Percentiles rank a stretch among this genome's conserved stretches.
Evolutionary conservation across 2,888 invertebrate genomes (phyloP).

Genomic region (Dolichomitus sp.): DNA sequence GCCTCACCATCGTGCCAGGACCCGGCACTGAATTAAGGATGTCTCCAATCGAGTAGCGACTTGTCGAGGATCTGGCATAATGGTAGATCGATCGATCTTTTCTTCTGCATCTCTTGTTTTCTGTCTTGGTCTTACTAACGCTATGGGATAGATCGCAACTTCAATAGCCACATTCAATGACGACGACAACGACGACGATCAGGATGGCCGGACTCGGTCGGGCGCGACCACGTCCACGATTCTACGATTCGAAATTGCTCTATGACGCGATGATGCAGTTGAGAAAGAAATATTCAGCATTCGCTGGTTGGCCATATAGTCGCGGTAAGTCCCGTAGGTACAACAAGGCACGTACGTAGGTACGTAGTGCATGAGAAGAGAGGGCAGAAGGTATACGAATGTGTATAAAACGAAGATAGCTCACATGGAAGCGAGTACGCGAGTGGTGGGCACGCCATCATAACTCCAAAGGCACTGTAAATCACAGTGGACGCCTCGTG

Average conservation of each 20-base stretch:
- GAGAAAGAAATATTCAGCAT: conserved; percentile 59
- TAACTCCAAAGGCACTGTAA: conserved; percentile 84
- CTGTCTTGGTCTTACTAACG: conserved; percentile 5
- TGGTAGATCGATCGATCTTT: conserved; percentile 61
- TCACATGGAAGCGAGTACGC: conserved; percentile 68
- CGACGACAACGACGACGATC: conserved; percentile 56
- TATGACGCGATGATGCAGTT: conserved; percentile 60
- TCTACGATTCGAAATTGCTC: conserved; percentile 67
- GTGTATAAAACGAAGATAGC: conserved; percentile 47
- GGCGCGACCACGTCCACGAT: conserved; percentile 68
- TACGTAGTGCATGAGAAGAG: conserved; percentile 38
- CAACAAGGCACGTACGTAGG: conserved; percentile 47
- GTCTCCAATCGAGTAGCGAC: conserved; percentile 62
- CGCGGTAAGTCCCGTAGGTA: background rate
- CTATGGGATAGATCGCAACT: conserved; percentile 47
- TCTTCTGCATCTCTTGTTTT: conserved; percentile 28
- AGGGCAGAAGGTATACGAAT: conserved; percentile 43
- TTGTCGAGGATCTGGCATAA: conserved; percentile 50
- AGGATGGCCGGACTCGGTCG: conserved; percentile 60
- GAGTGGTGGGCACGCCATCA: conserved; percentile 80
- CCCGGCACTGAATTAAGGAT: conserved; percentile 64
- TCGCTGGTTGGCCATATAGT: conserved; percentile 35
- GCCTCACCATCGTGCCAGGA: conserved; percentile 51
- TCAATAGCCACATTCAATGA: conserved; percentile 43
- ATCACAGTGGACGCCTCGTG: conserved; percentile 83